These are phyloP conservation scores for Melanerpes aurifrons DNA, from an alignment of 2,113 vertebrate species.

Conservation along the genomic window DNA sequence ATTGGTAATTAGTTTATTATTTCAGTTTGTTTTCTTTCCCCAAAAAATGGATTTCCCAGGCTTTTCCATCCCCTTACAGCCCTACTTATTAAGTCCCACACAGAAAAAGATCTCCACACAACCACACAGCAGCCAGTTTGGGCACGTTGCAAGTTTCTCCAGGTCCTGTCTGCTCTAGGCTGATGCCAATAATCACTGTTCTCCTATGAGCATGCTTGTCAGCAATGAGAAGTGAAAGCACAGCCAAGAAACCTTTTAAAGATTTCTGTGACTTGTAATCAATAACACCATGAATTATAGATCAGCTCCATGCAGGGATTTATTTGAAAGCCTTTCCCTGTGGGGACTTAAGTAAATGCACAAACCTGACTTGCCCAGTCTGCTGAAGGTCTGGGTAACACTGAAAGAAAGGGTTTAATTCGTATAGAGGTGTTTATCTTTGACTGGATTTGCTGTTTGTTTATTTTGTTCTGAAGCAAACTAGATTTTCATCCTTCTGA, in stretches of 20 bases:
- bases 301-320: slow-evolving; percentile 31
- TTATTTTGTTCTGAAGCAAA: not conserved
- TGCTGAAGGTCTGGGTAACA: not conserved
- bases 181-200: not conserved
- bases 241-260: slow-evolving; percentile 62
- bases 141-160: not conserved
- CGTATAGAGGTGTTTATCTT: not conserved
- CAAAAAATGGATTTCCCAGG: not conserved
- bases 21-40: not conserved
- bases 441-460: not conserved
- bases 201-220: slow-evolving; percentile 4
- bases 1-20: not conserved
- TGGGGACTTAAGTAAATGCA: slow-evolving; percentile 42
- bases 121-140: not conserved
- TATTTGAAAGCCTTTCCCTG: slow-evolving; percentile 56
- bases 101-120: not conserved
- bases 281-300: slow-evolving; percentile 28
- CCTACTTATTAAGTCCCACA: not conserved
- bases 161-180: not conserved
- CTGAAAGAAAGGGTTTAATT: not conserved
- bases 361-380: not conserved
- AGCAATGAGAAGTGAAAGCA: slow-evolving; percentile 24
- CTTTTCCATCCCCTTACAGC: not conserved
- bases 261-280: slow-evolving; percentile 35
- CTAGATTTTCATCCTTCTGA: not conserved